Evolutionary conservation across 2,888 invertebrate genomes (phyloP).

Genomic region (Reticulitermes lucifugus): DNA sequence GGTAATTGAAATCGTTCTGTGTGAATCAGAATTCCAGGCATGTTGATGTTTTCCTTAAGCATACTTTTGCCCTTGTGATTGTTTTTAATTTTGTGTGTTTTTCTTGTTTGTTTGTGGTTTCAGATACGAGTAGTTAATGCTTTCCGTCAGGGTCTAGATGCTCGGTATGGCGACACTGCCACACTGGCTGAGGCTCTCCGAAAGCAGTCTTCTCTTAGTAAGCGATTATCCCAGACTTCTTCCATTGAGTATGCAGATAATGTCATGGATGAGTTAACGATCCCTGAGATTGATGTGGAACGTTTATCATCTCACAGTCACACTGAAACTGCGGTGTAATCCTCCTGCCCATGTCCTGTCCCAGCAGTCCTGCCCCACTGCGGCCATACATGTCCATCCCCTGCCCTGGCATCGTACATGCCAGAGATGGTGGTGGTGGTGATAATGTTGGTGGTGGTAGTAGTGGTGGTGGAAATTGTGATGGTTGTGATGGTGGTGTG

Average conservation of each 20-base stretch:
- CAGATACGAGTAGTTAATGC: slow-evolving; percentile 99
- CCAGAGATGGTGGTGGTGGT: not conserved
- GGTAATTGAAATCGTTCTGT: not conserved
- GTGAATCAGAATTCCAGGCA: slow-evolving; percentile 25
- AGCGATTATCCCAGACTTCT: slow-evolving; percentile 91
- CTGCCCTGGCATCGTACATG: not conserved
- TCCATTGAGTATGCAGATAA: slow-evolving; percentile 93
- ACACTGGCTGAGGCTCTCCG: slow-evolving; percentile 93
- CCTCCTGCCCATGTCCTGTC: slow-evolving; percentile 24
- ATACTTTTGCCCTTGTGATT: not conserved
- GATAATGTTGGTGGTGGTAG: not conserved
- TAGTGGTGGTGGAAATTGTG: slow-evolving; percentile 27
- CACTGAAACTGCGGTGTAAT: slow-evolving; percentile 93
- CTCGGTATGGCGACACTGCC: slow-evolving; percentile 91
- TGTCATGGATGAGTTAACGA: slow-evolving; percentile 87
- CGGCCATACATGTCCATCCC: not conserved
- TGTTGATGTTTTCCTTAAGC: slow-evolving; percentile 13
- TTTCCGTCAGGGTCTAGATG: slow-evolving; percentile 99
- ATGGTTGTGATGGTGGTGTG: not conserved
- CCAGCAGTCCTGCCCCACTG: no score
- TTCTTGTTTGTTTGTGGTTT: slow-evolving; percentile 59
- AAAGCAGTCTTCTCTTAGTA: slow-evolving; percentile 92
- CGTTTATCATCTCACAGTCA: slow-evolving; percentile 93
- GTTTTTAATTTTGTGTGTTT: slow-evolving; percentile 40
- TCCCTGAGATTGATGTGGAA: slow-evolving; percentile 93